Base-by-base conservation (phyloP, 2,888 invertebrate species). In the Amphipoea oculea region DNA sequence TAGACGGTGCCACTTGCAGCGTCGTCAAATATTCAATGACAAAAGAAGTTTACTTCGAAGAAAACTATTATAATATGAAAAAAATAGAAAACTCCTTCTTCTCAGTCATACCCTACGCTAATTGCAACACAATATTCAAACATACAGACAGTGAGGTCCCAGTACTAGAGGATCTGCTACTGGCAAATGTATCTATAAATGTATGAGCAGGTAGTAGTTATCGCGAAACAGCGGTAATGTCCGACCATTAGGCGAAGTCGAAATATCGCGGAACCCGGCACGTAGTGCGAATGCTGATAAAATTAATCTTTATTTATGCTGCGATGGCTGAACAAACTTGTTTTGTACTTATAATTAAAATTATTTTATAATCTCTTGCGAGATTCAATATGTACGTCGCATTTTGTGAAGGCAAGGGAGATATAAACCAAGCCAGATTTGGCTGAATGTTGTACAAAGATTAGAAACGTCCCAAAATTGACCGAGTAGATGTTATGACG, bases 221-320 rank as follows among this genome's bases (percentile, higher is more conserved):
- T 74, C 71, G 75, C 42, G 29, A 73, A 78, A 74, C 82, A 77
- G 76, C 86, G 83, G 83, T 85, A 88, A 88, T 86, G 84, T 74
- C 62, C 66, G 63, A 70, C 79, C 86, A 88, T 88, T 88, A 88
- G 69, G 74, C 72, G 65, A 73, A 85, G 81, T 87, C 79, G 70
- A 81, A 79, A 81, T 83, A 83, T 83, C 73, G 60, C 60, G 69
- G 71, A 66, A 71, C 76, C 67, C 68, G n/a, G 62, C 51, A 77
- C 79, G 74, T 70, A 71, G 74, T 45, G 67, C 36, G 80, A 76
- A 82, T 73, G 12, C 69, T 75, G 78, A 80, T 87, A 84, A 85
- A 71, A 86, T 87, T 81, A 82, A 80, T 84, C 69, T 78, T 76
- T 76, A 83, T 86, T 76, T 76, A 78, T 67, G n/a, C 45, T 36